Conservation (phyloP, 2,113 vertebrate genomes). For the Pelobates fuscus region DNA sequence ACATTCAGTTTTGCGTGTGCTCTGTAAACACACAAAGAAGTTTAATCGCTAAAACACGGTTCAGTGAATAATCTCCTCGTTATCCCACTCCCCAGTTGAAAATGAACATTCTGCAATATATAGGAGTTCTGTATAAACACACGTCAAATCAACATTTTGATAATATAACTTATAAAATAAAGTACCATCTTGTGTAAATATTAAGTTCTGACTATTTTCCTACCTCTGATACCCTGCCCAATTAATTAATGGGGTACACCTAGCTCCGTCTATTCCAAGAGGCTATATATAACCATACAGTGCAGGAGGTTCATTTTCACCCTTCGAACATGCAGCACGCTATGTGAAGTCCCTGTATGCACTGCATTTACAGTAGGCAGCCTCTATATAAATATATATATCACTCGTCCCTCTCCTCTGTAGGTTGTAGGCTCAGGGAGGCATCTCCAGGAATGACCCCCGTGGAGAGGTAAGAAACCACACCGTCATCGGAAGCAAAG, state of each 20-base stretch:
- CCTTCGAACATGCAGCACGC: conserved; percentile 11
- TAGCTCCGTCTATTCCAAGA: not conserved
- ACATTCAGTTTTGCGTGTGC: conserved; percentile 56
- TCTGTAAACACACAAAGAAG: conserved; percentile 24
- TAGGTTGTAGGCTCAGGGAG: conserved; percentile 54
- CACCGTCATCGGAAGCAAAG: conserved; percentile 54
- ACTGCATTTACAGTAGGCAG: not conserved
- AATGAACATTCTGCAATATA: conserved; percentile 38
- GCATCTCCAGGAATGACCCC: conserved; percentile 49
- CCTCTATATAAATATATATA: conserved; percentile 12
- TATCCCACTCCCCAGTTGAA: conserved; percentile 19
- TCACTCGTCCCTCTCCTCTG: conserved; percentile 54
- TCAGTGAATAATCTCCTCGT: too few relatives aligned
- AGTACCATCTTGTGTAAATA: not conserved
- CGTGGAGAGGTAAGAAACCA: conserved; percentile 54
- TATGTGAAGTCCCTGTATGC: conserved; percentile 4
- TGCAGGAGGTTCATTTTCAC: conserved; percentile 31
- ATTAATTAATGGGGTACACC: not conserved
- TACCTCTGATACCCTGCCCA: not conserved
- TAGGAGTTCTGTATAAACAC: not conserved
- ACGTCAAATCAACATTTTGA: not conserved
- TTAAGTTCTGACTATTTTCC: too few relatives aligned
- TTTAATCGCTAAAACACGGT: too few relatives aligned
- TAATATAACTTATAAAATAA: not conserved
- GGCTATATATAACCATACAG: conserved; percentile 5